Conservation (phyloP, 1,140 invertebrate genomes). For the Bombus sibiricus region DNA sequence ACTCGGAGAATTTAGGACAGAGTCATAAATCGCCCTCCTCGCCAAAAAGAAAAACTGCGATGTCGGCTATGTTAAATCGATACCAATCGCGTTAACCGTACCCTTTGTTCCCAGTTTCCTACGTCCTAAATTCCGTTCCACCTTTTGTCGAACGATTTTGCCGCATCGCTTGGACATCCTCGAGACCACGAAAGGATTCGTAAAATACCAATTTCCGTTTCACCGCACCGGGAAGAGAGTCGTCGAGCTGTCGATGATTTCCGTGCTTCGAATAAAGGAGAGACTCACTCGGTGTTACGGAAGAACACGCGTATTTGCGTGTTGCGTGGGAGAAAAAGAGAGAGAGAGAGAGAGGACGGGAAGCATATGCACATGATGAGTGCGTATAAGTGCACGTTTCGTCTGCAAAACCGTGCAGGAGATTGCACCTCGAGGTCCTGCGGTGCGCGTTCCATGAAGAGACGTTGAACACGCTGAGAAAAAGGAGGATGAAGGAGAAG, state of each 20-base stretch:
- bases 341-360: conserved; percentile 8
- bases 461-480: conserved; percentile 1
- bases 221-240: conserved; percentile 70
- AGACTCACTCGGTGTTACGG: conserved; percentile 7
- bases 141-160: background rate
- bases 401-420: conserved; percentile 63
- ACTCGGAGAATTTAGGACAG: background rate
- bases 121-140: conserved; percentile 36
- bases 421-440: conserved; percentile 66
- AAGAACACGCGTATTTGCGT: conserved; percentile 35
- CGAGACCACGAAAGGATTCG: conserved; percentile 32
- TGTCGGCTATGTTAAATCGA: background rate
- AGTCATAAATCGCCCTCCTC: background rate
- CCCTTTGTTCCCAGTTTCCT: conserved; percentile 25
- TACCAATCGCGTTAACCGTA: conserved; percentile 10
- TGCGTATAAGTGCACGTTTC: conserved; percentile 67
- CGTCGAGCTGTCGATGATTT: conserved; percentile 63
- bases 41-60: background rate
- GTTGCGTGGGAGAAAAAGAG: conserved; percentile 27
- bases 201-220: conserved; percentile 73
- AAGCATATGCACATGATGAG: conserved; percentile 26
- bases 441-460: conserved; percentile 52
- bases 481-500: background rate
- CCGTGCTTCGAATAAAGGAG: conserved; percentile 42
- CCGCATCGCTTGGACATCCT: conserved; percentile 20